Percentiles rank a stretch among this genome's conserved stretches.
These are phyloP conservation scores for Schizopygopsis malacanthus DNA, from an alignment of 2,797 vertebrate species.

Conservation along the genomic window DNA sequence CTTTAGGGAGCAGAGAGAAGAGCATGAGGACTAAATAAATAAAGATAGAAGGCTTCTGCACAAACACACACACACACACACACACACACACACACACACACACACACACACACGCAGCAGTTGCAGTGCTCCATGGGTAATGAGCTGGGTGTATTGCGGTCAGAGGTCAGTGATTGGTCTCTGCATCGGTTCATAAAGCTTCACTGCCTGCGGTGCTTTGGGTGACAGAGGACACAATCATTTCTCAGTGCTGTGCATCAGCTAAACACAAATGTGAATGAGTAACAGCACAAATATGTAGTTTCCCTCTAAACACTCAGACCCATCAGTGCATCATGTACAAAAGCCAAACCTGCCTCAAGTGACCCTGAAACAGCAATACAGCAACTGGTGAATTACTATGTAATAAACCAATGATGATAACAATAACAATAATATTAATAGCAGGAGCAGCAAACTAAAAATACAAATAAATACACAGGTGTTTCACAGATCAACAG, in stretches of 20 bases:
- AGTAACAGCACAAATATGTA: not conserved
- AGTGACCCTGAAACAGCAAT: not conserved
- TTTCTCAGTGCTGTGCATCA: not conserved
- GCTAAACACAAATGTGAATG: not conserved
- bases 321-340: not conserved
- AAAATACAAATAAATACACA: not conserved
- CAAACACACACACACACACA: not conserved
- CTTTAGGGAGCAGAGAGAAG: slow-evolving; percentile 22
- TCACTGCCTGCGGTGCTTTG: not conserved
- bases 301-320: not conserved
- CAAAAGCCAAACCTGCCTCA: not conserved
- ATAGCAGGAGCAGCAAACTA: not conserved
- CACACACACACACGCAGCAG: not conserved
- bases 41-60: not conserved
- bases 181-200: slow-evolving; percentile 20
- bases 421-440: not conserved
- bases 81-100: slow-evolving; percentile 12
- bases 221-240: not conserved
- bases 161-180: slow-evolving; percentile 24
- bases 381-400: not conserved
- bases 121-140: slow-evolving; percentile 3
- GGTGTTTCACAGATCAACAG: not conserved
- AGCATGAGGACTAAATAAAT: slow-evolving; percentile 30
- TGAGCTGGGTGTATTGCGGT: slow-evolving; percentile 55
- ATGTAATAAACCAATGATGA: not conserved